Conservation (phyloP, 2,797 vertebrate genomes). For the Peromyscus aztecus region DNA sequence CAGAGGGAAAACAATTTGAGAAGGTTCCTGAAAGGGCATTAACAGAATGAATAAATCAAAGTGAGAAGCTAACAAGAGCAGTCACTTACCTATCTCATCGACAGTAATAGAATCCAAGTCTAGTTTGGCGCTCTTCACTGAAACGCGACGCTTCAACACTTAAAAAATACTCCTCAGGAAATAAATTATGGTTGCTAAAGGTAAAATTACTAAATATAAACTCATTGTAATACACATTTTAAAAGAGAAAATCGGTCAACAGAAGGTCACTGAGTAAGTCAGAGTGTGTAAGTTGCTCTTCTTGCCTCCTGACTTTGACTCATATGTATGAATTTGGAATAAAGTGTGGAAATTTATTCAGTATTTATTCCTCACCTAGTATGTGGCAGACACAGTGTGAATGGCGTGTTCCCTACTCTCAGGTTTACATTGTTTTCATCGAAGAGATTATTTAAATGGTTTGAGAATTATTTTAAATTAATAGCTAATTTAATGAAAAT, state of each 20-base stretch:
- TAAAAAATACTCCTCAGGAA: neutral
- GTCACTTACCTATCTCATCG: neutral
- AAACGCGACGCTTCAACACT: neutral
- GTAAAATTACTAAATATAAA: slow-evolving; percentile 5
- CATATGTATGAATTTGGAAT: neutral
- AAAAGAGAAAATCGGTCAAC: slow-evolving; percentile 17
- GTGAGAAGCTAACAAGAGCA: neutral
- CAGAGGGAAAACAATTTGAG: neutral
- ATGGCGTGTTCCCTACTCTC: neutral
- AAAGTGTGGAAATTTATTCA: neutral
- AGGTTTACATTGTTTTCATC: neutral
- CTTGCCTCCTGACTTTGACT: slow-evolving; percentile 1
- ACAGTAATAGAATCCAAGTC: neutral
- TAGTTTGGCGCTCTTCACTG: slow-evolving; percentile 10
- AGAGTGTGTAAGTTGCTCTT: neutral
- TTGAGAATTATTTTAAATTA: slow-evolving; percentile 39
- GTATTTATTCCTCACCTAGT: neutral
- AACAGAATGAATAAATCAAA: neutral
- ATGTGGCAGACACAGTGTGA: neutral
- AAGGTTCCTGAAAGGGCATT: neutral
- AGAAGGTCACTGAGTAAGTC: neutral
- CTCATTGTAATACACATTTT: neutral
- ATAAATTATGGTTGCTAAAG: slow-evolving; percentile 6
- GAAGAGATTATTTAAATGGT: neutral
- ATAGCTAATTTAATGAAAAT: neutral